A percentile compares a stretch with the other conserved stretches of the same genome.
Evolutionary conservation across 1,140 invertebrate genomes (phyloP).

Genomic region (Lepidurus arcticus): DNA sequence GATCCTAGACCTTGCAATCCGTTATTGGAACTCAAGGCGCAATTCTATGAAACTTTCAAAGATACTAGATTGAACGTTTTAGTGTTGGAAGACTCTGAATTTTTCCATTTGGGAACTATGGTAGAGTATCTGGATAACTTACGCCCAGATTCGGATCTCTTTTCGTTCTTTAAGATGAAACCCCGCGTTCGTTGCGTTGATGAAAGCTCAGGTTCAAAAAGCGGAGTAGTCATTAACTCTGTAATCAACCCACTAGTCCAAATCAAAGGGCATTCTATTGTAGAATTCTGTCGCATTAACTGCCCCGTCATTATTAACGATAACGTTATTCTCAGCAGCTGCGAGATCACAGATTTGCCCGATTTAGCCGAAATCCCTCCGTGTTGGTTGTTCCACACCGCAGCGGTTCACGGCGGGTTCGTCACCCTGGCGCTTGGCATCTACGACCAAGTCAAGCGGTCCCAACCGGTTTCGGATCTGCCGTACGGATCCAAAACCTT

Average conservation of each 20-base stretch:
- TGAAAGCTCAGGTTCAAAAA: neutral
- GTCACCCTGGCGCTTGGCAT: conserved; percentile 46
- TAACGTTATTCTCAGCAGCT: conserved; percentile 47
- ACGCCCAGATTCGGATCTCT: conserved; percentile 41
- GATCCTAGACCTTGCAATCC: conserved; percentile 33
- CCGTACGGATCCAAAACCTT: conserved; percentile 33
- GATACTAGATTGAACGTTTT: conserved; percentile 43
- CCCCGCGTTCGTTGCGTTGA: conserved; percentile 38
- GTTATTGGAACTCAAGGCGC: conserved; percentile 37
- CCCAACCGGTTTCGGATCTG: conserved; percentile 39
- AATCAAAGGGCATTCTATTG: conserved; percentile 37
- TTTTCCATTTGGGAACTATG: conserved; percentile 50
- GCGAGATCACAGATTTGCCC: conserved; percentile 35
- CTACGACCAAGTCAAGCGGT: conserved; percentile 45
- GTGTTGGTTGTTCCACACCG: conserved; percentile 45
- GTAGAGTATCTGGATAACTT: conserved; percentile 47
- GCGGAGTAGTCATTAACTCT: conserved; percentile 34
- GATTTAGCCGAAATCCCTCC: conserved; percentile 40
- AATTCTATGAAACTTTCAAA: conserved; percentile 43
- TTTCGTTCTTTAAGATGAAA: conserved; percentile 41
- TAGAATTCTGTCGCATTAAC: conserved; percentile 47
- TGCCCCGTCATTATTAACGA: conserved; percentile 40
- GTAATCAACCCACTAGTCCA: conserved; percentile 29
- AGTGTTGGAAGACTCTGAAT: conserved; percentile 46
- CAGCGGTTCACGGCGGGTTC: conserved; percentile 41